These are phyloP conservation scores for Stigmatopora argus DNA, from an alignment of 2,113 vertebrate species.

Conservation along the genomic window DNA sequence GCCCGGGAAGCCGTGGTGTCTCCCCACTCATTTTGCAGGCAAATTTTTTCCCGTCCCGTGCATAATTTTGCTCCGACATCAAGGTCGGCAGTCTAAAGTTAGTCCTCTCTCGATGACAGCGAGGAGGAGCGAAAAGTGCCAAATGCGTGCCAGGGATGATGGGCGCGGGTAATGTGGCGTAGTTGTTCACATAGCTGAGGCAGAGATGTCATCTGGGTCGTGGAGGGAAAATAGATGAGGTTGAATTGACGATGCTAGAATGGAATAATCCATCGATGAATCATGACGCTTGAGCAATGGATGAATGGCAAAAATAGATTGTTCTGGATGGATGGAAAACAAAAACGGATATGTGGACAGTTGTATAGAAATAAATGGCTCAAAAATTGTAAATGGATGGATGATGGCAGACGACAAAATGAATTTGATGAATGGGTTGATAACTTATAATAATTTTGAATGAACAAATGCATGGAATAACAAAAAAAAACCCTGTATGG, in stretches of 20 bases:
- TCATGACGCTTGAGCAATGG: background rate
- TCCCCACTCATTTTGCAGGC: slow-evolving; percentile 50
- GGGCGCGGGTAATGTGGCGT: background rate
- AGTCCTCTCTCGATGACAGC: background rate
- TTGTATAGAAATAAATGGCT: too few species aligned
- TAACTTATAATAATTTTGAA: too few species aligned
- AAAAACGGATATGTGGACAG: too few species aligned
- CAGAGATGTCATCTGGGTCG: background rate
- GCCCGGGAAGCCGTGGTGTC: slow-evolving; percentile 70
- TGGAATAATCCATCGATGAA: background rate
- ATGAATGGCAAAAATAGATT: too few species aligned
- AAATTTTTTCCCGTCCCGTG: background rate
- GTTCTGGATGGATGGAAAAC: too few species aligned
- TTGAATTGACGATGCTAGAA: background rate
- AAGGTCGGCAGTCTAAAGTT: background rate
- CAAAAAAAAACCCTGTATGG: too few species aligned
- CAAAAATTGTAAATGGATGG: too few species aligned
- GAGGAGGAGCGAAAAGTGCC: background rate
- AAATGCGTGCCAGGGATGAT: background rate
- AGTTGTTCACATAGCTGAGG: background rate
- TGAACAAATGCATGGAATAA: too few species aligned
- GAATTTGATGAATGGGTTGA: too few species aligned
- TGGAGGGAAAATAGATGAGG: background rate
- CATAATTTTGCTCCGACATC: background rate
- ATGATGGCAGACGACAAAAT: too few species aligned